Evolutionary conservation across 2,888 invertebrate species (phyloP), one percentile per base, ranked within the genome.

Genomic region (Cephus pulcher): DNA sequence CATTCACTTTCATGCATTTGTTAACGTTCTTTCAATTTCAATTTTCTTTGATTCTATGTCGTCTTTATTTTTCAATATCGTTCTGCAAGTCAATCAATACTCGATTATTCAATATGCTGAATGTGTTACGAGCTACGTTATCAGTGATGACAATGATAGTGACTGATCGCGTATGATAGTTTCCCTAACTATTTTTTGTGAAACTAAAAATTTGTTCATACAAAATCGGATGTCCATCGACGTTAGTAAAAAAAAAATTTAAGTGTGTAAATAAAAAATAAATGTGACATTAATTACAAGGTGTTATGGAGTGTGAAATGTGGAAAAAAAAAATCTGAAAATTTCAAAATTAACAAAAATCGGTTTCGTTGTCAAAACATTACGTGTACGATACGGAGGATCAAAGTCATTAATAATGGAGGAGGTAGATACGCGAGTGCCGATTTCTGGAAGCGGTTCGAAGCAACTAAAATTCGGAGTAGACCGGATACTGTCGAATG

Each of bases 401-500:
- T 23, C 23, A 9, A 56, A 23, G 6, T 23, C 40, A 23, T 56
- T 75, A 12, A 75, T 34, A 37, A 88, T 85, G 85, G 83, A 80
- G 56, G 82, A 82, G 74, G 69, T 76, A 33, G 79, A 79, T 74
- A 84, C 82, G 11, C 77, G 79, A 32, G 80, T 84, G 74, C 78
- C 78, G 34, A 79, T 82, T 75, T 79, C 78, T 30, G 76, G 80
- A n/a, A 83, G 80, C 56, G 82, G 78, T 76, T 84, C 87, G 37
- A 88, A 84, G 75, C 80, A 85, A 71, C 82, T 91, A 4, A 95
- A 95, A 92, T 96, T 96, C 88, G 95, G 96, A 86, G 94, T 96
- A 81, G 95, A 96, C 86, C 93, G 95, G 87, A 94, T 96, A 83
- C 89, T 96, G 78, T 94, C 95, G 23, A 93, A 92, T 78, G 93